These are phyloP conservation scores for Ptilorrhoa leucosticta DNA, from an alignment of 2,113 vertebrate genomes.

Conservation along the genomic window DNA sequence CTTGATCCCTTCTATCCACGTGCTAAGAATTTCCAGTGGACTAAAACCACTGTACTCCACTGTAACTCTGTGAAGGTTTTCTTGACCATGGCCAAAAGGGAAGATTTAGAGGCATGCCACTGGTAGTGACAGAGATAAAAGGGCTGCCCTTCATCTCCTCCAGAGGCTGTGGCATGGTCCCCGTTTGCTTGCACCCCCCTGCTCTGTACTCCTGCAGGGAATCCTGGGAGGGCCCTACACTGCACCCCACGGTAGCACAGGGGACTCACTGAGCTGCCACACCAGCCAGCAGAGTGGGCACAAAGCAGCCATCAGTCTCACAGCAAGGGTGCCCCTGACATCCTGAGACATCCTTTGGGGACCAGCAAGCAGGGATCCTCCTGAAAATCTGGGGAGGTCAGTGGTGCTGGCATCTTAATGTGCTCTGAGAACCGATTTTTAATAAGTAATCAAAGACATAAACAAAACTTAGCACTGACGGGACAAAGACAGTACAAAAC, in stretches of 20 bases:
- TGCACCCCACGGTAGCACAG: neutral
- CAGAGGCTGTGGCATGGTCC: neutral
- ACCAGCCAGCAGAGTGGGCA: neutral
- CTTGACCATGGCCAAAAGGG: neutral
- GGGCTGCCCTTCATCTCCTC: neutral
- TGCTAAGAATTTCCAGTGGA: neutral
- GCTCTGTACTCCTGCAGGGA: neutral
- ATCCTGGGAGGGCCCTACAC: rapidly evolving
- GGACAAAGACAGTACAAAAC: neutral
- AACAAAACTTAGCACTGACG: neutral
- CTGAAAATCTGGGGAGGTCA: neutral
- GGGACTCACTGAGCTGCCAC: neutral
- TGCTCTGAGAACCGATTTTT: neutral
- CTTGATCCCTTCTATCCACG: neutral
- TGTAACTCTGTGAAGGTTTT: rapidly evolving
- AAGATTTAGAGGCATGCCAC: neutral
- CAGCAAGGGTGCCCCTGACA: neutral
- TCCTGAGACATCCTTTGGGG: neutral
- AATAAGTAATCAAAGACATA: neutral
- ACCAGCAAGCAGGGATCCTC: neutral
- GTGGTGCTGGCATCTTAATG: neutral
- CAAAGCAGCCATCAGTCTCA: neutral
- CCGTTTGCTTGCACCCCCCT: rapidly evolving
- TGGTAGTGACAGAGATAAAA: neutral
- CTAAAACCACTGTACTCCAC: neutral